Conservation (phyloP, 2,888 invertebrate genomes). For the Drosophila koepferae region DNA sequence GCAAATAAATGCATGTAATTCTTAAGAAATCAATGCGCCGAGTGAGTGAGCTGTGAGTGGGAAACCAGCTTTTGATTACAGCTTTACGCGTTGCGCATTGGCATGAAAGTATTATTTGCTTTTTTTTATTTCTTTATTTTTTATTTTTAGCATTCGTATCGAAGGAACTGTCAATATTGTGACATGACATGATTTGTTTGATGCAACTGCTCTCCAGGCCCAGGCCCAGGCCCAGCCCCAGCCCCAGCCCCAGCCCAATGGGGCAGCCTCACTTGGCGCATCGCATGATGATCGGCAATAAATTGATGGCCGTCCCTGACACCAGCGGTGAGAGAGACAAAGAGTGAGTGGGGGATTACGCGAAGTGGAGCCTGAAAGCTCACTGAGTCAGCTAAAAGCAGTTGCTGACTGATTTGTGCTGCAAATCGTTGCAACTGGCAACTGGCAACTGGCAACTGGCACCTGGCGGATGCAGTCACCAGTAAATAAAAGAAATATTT, state of each 20-base stretch:
- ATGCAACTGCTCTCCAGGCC: slow-evolving; percentile 28
- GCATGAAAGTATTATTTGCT: slow-evolving; percentile 17
- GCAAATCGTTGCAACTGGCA: slow-evolving; percentile 18
- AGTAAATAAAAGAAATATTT: slow-evolving; percentile 2
- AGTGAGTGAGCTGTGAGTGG: neutral
- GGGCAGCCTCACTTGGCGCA: slow-evolving; percentile 35
- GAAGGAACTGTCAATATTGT: slow-evolving; percentile 71
- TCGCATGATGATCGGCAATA: slow-evolving; percentile 80
- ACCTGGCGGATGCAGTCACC: slow-evolving; percentile 41
- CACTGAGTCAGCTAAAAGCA: slow-evolving; percentile 77
- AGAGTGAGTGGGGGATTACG: neutral
- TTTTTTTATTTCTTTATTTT: neutral
- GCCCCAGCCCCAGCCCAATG: slow-evolving; percentile 27
- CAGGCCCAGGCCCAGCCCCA: neutral
- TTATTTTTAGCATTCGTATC: slow-evolving; percentile 60
- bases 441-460: slow-evolving; percentile 28
- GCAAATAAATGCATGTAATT: neutral
- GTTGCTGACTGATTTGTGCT: slow-evolving; percentile 48
- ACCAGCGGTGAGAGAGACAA: slow-evolving; percentile 4
- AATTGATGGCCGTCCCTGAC: slow-evolving; percentile 61
- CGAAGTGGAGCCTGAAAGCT: slow-evolving; percentile 11
- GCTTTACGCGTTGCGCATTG: slow-evolving; percentile 29
- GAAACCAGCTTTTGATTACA: slow-evolving; percentile 46
- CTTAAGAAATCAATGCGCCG: slow-evolving; percentile 26
- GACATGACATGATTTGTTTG: slow-evolving; percentile 74